Percentiles rank a stretch among this genome's conserved stretches.
phyloP scores from a whole-genome alignment of 2,113 vertebrate species.

The Cryptomyrus ogoouensis region DNA sequence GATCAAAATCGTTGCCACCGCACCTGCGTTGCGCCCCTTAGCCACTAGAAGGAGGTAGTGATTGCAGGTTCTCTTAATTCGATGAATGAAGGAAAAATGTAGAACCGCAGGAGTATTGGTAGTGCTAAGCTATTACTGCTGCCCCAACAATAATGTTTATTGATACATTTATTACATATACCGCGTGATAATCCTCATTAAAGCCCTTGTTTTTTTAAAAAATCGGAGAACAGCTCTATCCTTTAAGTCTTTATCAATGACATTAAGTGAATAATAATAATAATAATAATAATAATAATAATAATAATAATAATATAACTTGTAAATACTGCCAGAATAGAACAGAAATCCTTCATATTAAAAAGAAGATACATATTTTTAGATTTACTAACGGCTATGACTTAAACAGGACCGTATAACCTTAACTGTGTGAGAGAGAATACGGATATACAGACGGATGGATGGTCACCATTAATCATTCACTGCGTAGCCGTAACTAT shows the following conservation, averaged over 20 bases:
- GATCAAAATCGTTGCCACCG: background rate
- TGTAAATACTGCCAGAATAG: background rate
- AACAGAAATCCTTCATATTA: background rate
- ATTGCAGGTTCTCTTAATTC: slow-evolving; percentile 21
- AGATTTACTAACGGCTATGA: background rate
- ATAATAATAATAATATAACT: background rate
- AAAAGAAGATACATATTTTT: background rate
- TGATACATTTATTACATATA: background rate
- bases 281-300: too few species aligned
- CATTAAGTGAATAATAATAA: background rate
- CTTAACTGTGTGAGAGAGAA: background rate
- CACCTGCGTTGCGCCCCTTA: slow-evolving; percentile 34
- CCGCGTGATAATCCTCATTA: background rate
- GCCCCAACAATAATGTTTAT: background rate
- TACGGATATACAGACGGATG: background rate
- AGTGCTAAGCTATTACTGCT: background rate
- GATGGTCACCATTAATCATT: background rate
- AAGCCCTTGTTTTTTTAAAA: background rate
- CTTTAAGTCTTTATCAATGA: background rate
- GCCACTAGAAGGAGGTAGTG: slow-evolving; percentile 56
- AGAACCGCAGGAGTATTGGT: background rate
- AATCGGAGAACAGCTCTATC: background rate
- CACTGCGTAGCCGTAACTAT: background rate
- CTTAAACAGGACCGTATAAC: background rate
- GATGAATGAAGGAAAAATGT: background rate